phyloP scores from a whole-genome alignment of 2,113 vertebrate species.

The Chloroceryle aenea region DNA sequence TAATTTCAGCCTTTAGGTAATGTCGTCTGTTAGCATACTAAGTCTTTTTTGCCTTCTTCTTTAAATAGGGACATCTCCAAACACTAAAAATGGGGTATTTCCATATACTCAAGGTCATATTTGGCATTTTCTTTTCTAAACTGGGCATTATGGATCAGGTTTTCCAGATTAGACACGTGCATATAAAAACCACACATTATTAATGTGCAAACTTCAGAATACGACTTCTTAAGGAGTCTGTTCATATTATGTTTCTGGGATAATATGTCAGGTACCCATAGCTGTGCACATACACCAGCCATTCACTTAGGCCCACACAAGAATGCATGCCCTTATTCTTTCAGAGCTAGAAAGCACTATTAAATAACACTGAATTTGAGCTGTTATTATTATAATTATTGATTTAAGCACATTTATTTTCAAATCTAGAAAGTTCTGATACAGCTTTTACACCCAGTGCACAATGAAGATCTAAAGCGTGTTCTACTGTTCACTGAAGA shows the following conservation, averaged over 20 bases:
- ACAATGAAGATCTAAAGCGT: background rate
- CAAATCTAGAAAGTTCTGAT: background rate
- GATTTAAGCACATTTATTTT: conserved; percentile 18
- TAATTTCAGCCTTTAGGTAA: conserved; percentile 33
- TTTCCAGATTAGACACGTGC: background rate
- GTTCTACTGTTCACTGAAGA: background rate
- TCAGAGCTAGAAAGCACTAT: background rate
- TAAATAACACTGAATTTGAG: background rate
- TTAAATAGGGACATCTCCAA: background rate
- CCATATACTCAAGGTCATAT: background rate
- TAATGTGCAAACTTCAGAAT: background rate
- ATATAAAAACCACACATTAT: background rate
- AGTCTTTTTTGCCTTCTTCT: background rate
- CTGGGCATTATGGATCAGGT: background rate
- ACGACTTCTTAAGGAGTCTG: background rate
- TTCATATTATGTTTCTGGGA: background rate
- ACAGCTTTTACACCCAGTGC: background rate
- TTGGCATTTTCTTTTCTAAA: background rate
- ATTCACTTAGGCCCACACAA: background rate
- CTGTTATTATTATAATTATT: background rate
- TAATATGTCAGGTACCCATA: background rate
- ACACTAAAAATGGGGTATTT: background rate
- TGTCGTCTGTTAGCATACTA: conserved; percentile 16
- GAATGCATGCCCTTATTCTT: background rate
- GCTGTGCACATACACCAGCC: background rate